A percentile compares a stretch with the other conserved stretches of the same genome.
phyloP scores from a whole-genome alignment of 2,797 vertebrate species.

The Rhinella marina region DNA sequence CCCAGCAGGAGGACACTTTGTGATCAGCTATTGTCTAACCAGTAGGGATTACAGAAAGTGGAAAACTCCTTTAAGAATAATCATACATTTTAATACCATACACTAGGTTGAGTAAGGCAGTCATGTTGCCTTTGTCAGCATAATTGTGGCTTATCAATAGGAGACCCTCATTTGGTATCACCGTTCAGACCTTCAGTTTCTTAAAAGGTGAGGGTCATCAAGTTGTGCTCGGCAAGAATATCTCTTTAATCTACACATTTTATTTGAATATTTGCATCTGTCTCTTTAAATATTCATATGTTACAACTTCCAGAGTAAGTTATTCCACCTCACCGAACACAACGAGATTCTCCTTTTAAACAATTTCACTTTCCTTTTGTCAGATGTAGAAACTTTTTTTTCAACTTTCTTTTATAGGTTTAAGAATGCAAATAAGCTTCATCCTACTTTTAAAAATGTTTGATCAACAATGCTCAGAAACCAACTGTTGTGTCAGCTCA shows the following conservation, averaged over 20 bases:
- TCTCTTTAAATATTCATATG: neutral
- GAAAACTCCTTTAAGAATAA: no score
- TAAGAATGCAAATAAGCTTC: constrained; percentile 37
- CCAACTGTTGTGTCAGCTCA: constrained; percentile 56
- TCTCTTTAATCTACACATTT: neutral
- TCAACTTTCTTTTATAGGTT: neutral
- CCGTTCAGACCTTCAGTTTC: neutral
- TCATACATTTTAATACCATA: no score
- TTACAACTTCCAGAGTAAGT: neutral
- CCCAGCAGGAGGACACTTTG: no score
- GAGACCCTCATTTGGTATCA: neutral
- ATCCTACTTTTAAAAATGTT: constrained; percentile 48
- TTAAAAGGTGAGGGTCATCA: no score
- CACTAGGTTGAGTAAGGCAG: no score
- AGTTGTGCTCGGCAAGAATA: neutral
- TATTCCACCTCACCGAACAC: neutral
- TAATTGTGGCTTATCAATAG: no score
- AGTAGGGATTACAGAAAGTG: no score
- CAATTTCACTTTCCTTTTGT: neutral
- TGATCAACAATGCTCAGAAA: constrained; percentile 47
- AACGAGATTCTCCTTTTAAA: neutral
- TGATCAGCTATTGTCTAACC: no score
- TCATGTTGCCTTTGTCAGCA: no score
- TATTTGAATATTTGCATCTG: neutral
- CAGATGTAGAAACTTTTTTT: constrained; percentile 21